A percentile compares a stretch with the other conserved stretches of the same genome.
Evolutionary conservation across 2,888 invertebrate genomes (phyloP).

Genomic region (Scaptomyza flava): DNA sequence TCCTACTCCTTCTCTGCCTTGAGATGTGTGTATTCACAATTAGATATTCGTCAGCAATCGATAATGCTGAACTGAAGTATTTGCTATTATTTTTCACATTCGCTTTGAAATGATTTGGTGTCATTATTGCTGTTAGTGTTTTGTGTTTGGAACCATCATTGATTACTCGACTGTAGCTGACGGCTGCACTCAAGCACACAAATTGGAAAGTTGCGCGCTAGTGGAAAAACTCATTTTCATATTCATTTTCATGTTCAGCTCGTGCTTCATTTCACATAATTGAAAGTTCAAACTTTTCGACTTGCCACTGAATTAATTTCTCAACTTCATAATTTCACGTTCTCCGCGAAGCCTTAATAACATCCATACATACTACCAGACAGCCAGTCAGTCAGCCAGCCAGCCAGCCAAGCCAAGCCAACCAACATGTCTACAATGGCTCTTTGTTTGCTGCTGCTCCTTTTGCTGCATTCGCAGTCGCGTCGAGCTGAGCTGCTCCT

Average conservation of each 20-base stretch:
- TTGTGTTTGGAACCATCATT: constrained; percentile 49
- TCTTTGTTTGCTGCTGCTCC: constrained; percentile 69
- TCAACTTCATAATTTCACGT: constrained; percentile 76
- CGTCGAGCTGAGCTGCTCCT: constrained; percentile 37
- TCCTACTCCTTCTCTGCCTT: background rate
- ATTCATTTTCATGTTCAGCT: constrained; percentile 55
- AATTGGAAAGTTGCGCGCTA: constrained; percentile 66
- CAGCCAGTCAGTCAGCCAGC: constrained; percentile 7
- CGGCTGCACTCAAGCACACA: constrained; percentile 69
- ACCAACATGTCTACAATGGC: constrained; percentile 69
- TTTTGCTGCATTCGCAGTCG: constrained; percentile 47
- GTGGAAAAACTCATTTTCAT: constrained; percentile 47
- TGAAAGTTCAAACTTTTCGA: constrained; percentile 76
- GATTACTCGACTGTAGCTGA: constrained; percentile 73
- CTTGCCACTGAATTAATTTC: constrained; percentile 78
- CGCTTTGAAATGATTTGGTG: constrained; percentile 43
- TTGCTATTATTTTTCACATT: constrained; percentile 64
- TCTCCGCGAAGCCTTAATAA: constrained; percentile 64
- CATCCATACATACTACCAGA: constrained; percentile 33
- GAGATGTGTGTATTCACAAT: constrained; percentile 64
- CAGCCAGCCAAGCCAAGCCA: constrained; percentile 46
- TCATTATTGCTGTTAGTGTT: constrained; percentile 16
- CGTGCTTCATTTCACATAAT: constrained; percentile 66
- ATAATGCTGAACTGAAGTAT: constrained; percentile 45
- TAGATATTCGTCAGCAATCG: constrained; percentile 67